Conservation (phyloP, 2,113 vertebrate species). For the Butorides virescens region DNA sequence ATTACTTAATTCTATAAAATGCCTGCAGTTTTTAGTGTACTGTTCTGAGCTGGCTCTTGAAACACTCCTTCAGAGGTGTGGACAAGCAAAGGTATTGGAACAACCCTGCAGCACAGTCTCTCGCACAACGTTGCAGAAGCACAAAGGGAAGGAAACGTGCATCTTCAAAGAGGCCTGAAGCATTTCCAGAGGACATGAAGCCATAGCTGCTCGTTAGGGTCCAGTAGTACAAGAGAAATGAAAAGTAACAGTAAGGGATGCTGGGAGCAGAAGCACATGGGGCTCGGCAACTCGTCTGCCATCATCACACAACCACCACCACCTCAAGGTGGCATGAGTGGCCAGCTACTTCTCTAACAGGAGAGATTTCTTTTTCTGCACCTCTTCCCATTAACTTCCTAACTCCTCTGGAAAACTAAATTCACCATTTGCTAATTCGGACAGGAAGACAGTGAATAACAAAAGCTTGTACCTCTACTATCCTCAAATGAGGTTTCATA, state of each 20-base stretch:
- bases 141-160: background rate
- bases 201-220: accelerated
- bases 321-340: accelerated
- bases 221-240: background rate
- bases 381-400: background rate
- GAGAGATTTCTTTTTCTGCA: background rate
- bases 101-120: background rate
- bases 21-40: background rate
- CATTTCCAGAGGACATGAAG: background rate
- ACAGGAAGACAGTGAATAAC: background rate
- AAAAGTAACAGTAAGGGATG: background rate
- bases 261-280: background rate
- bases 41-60: background rate
- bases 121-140: background rate
- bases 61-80: background rate
- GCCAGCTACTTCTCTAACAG: background rate
- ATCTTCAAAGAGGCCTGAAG: background rate
- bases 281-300: background rate
- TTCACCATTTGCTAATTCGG: background rate
- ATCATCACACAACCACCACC: background rate
- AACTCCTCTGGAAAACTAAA: background rate
- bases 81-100: background rate
- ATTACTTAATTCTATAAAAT: slow-evolving; percentile 17
- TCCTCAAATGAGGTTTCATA: background rate
- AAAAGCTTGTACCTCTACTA: background rate